phyloP scores from a whole-genome alignment of 2,113 vertebrate genomes.

The Anoura caudifer region DNA sequence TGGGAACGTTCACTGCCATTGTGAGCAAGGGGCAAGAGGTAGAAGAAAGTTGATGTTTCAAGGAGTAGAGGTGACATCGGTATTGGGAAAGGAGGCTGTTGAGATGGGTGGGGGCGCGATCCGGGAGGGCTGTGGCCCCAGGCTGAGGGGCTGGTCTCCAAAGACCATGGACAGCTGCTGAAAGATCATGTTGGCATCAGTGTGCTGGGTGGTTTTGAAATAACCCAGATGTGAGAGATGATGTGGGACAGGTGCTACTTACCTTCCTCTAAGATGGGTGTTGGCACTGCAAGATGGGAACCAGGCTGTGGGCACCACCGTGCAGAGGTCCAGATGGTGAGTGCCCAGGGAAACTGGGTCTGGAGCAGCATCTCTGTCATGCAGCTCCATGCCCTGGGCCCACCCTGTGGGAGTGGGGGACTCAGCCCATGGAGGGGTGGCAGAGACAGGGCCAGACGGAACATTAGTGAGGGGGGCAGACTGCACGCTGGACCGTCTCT shows the following conservation, averaged over 20 bases:
- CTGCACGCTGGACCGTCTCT: background rate
- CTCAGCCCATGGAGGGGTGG: background rate
- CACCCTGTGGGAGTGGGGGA: background rate
- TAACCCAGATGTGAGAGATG: background rate
- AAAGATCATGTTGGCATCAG: background rate
- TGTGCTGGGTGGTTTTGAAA: background rate
- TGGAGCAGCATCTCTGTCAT: background rate
- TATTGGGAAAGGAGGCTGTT: background rate
- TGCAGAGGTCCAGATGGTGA: background rate
- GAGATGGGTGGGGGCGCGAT: accelerated
- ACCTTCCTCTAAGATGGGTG: background rate
- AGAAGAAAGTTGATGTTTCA: background rate
- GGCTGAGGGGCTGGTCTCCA: background rate
- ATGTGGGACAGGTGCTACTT: background rate
- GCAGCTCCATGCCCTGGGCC: background rate
- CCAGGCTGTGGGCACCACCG: background rate
- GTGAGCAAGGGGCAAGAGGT: background rate
- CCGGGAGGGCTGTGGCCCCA: background rate
- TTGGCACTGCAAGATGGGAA: background rate
- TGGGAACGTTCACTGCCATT: background rate
- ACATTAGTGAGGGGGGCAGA: accelerated
- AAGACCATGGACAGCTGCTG: background rate
- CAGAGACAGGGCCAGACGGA: background rate
- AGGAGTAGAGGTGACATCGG: background rate
- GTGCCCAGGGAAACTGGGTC: background rate